These are phyloP conservation scores for Lasioglossum morio DNA, from an alignment of 2,888 invertebrate species.

Conservation along the genomic window DNA sequence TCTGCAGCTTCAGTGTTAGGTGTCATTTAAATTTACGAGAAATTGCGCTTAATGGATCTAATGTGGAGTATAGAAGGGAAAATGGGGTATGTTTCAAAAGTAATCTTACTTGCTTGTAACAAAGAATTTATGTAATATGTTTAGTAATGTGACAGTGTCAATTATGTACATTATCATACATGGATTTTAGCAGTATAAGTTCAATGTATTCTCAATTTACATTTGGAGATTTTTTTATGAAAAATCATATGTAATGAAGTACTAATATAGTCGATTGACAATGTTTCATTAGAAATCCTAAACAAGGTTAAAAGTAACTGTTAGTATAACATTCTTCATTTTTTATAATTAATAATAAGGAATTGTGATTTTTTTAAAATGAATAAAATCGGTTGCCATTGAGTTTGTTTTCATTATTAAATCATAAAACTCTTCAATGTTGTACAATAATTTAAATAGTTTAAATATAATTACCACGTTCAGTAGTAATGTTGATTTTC, in stretches of 20 bases:
- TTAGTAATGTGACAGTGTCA: not conserved
- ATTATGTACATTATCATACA: not conserved
- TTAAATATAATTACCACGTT: not conserved
- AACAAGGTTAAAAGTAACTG: not conserved
- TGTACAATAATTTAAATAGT: not conserved
- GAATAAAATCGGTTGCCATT: conserved; percentile 3
- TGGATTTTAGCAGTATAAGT: conserved; percentile 2
- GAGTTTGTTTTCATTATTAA: not conserved
- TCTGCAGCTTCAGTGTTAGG: conserved; percentile 97
- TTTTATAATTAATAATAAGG: not conserved
- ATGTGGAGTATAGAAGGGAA: conserved; percentile 97
- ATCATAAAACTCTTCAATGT: not conserved
- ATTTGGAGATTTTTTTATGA: not conserved
- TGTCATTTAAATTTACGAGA: conserved; percentile 98
- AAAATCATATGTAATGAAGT: not conserved
- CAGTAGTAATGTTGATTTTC: not conserved
- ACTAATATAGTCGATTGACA: not conserved
- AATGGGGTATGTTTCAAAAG: conserved; percentile 88
- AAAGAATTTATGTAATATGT: conserved; percentile 5
- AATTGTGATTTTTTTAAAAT: conserved; percentile 1
- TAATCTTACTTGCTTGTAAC: not conserved
- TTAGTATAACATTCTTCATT: not conserved
- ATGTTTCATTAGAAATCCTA: too few species aligned
- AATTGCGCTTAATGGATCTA: conserved; percentile 95
- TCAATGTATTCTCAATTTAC: not conserved